phyloP scores from a whole-genome alignment of 2,113 vertebrate species.

The Indri indri region DNA sequence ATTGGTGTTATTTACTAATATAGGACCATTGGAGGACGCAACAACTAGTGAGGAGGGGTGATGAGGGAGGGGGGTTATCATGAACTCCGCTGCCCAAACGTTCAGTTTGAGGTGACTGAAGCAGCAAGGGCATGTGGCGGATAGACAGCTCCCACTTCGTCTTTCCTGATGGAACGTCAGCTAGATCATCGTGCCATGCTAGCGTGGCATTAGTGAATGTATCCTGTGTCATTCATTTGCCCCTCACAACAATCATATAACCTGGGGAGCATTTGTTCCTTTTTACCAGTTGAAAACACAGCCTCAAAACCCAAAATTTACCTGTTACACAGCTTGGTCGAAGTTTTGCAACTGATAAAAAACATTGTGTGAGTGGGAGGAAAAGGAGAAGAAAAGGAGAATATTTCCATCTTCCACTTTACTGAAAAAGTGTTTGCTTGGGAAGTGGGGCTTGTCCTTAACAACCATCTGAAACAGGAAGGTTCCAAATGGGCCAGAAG shows the following conservation, averaged over 20 bases:
- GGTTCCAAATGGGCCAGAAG: background rate
- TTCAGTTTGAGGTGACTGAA: background rate
- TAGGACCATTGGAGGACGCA: background rate
- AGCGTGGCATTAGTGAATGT: background rate
- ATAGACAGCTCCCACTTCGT: background rate
- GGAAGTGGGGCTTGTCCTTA: background rate
- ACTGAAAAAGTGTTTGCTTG: background rate
- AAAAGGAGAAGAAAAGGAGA: background rate
- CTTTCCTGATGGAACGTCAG: background rate
- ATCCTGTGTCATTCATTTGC: background rate
- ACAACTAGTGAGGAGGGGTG: too few relatives aligned
- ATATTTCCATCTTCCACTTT: background rate
- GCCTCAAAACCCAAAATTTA: background rate
- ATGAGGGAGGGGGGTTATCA: rapidly evolving
- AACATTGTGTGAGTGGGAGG: background rate
- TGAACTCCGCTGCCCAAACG: background rate
- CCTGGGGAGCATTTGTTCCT: background rate
- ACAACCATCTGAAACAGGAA: background rate
- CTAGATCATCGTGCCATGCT: too few relatives aligned
- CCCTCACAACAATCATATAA: background rate
- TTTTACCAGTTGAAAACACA: background rate
- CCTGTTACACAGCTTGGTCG: background rate
- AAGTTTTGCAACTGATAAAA: background rate
- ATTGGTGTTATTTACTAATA: background rate
- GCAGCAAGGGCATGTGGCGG: background rate